These are phyloP conservation scores for Schizotus pectinicornis DNA, from an alignment of 2,888 invertebrate species.

Conservation along the genomic window DNA sequence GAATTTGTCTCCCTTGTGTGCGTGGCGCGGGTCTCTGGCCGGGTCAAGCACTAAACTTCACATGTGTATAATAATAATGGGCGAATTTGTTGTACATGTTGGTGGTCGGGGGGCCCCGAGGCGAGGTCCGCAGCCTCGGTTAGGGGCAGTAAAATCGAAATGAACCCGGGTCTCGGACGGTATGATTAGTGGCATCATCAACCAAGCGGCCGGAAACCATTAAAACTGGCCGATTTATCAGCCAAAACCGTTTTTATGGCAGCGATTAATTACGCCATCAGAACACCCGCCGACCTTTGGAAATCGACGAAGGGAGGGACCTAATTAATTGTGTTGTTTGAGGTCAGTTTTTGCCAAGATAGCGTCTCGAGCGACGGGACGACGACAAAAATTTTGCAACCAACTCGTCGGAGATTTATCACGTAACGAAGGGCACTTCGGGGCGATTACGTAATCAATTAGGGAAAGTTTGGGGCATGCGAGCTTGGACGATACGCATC, in stretches of 20 bases:
- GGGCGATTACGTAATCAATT: no score
- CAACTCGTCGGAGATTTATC: no score
- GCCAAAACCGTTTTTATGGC: slow-evolving; percentile 44
- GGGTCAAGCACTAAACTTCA: slow-evolving; percentile 11
- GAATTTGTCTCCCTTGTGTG: slow-evolving; percentile 16
- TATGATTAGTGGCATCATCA: slow-evolving; percentile 46
- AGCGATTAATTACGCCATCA: slow-evolving; percentile 42
- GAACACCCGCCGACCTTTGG: slow-evolving; percentile 24
- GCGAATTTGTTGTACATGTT: slow-evolving; percentile 15
- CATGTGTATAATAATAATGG: slow-evolving; percentile 14
- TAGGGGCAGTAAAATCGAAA: slow-evolving; percentile 25
- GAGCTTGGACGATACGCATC: no score
- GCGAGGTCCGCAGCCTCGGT: slow-evolving; percentile 13
- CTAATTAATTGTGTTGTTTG: slow-evolving; percentile 10
- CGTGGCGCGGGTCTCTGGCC: slow-evolving; percentile 6
- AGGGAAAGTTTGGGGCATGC: no score
- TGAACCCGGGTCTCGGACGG: slow-evolving; percentile 25
- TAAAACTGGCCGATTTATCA: slow-evolving; percentile 48
- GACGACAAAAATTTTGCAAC: neutral
- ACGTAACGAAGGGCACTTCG: no score
- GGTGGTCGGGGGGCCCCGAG: slow-evolving; percentile 8
- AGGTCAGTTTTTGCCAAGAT: neutral
- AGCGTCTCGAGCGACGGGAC: neutral
- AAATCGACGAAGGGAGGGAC: slow-evolving; percentile 26
- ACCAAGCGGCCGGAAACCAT: slow-evolving; percentile 41